Conservation (phyloP, 2,113 vertebrate genomes). For the Takifugu flavidus region DNA sequence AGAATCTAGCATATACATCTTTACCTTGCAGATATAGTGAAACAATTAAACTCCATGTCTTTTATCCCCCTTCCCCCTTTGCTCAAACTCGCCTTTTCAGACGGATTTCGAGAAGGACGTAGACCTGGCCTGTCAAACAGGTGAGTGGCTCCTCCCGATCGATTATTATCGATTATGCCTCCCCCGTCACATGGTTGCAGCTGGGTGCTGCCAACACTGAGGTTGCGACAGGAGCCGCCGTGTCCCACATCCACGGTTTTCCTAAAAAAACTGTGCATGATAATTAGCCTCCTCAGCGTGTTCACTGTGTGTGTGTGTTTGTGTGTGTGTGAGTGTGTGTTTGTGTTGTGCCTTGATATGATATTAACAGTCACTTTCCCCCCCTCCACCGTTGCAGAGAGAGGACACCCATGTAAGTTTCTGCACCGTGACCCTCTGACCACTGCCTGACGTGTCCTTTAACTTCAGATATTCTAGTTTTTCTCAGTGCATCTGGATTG, state of each 20-base stretch:
- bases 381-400: conserved; percentile 70
- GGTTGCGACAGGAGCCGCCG: conserved; percentile 39
- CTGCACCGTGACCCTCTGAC: conserved; percentile 38
- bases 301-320: conserved; percentile 13
- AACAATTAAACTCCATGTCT: no score
- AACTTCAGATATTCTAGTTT: neutral
- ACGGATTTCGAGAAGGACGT: conserved; percentile 99
- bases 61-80: conserved; percentile 30
- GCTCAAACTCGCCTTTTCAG: conserved; percentile 71
- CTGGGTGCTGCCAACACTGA: conserved; percentile 20
- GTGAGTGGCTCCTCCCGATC: conserved; percentile 70
- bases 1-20: no score
- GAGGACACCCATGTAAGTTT: conserved; percentile 85
- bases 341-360: conserved; percentile 32
- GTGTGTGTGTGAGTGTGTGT: neutral
- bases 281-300: conserved; percentile 43
- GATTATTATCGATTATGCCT: conserved; percentile 3
- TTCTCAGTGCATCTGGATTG: conserved; percentile 28
- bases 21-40: no score
- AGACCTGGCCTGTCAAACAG: conserved; percentile 98
- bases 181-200: conserved; percentile 13
- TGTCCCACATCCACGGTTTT: conserved; percentile 31
- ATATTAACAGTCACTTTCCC: conserved; percentile 64
- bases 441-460: conserved; percentile 31
- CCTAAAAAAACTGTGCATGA: conserved; percentile 61